Conservation (phyloP, 2,888 invertebrate species). For the Eutolmus rufibarbis region DNA sequence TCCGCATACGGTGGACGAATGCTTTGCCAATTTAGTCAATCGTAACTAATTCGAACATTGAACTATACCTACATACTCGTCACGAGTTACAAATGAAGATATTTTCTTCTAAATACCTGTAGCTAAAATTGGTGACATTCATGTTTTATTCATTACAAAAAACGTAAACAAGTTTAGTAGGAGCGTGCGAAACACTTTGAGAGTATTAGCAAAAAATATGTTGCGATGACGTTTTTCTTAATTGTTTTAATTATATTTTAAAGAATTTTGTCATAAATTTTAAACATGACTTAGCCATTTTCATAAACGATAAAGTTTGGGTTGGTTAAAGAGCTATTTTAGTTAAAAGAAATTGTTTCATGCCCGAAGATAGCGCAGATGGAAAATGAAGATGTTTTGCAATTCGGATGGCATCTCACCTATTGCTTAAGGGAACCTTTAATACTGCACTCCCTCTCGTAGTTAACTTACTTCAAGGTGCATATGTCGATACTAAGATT, state of each 20-base stretch:
- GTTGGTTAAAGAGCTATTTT: not conserved
- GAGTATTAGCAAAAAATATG: not conserved
- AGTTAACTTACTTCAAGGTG: constrained; percentile 66
- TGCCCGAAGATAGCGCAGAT: no score
- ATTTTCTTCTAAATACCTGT: not conserved
- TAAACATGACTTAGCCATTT: not conserved
- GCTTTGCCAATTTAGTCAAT: not conserved
- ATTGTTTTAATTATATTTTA: not conserved
- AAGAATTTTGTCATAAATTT: not conserved
- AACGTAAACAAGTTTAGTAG: not conserved
- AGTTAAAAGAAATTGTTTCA: no score
- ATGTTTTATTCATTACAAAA: not conserved
- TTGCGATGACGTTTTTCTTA: not conserved
- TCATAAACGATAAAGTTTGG: no score
- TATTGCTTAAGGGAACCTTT: not conserved
- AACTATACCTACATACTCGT: not conserved
- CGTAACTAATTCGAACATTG: not conserved
- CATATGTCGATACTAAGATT: constrained; percentile 69
- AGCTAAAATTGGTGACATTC: not conserved
- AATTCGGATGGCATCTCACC: no score
- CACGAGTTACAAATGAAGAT: not conserved
- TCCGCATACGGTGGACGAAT: not conserved
- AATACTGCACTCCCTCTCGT: not conserved
- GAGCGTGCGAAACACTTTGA: not conserved
- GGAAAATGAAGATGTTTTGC: no score